Evolutionary conservation across 2,113 vertebrate genomes (phyloP), one percentile per base, ranked within the genome.

Genomic region (Eleginops maclovinus): DNA sequence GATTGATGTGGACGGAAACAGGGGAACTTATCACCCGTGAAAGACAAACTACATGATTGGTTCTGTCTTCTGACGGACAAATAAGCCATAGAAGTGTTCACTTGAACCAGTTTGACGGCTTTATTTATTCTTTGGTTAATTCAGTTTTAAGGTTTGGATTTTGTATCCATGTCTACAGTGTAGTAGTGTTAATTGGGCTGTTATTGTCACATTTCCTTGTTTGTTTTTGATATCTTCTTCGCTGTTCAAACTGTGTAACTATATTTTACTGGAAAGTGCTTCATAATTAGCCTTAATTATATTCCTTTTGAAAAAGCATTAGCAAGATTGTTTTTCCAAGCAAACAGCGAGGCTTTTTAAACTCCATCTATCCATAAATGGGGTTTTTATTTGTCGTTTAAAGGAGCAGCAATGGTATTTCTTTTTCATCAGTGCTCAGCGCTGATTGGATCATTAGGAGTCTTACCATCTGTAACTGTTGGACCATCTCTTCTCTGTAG

Each of bases 401-500:
- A 73, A 79, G 55, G 54, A 36, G 4, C 14, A 69, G 40, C 16
- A 75, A 28, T 44, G 19, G 47, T 50, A 72, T 68, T 72, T 77
- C 61, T 62, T 72, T 82, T 65, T 26, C 36, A 77, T 77, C 60
- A 86, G 66, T 76, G 12, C 70, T 86, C 36, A 72, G 63, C 58
- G 77, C 69, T 81, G 49, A 88, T 72, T 64, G 65, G 53, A 6
- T 67, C 56, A 83, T 89, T 76, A 82, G 81, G 40, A 66, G 19
- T 79, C 91, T 93, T 90, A 99, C 98, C 76, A 99, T 99, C 93
- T 99, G 98, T 93, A 99, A 92, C 89, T 99, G 98, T 67, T 99
- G 98, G 15, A 99, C 97, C 97, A 99, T 99, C 92, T 99, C 98
- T 92, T 99, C 98, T 93, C 97, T 94, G 94, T 99, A 99, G 2